Base-by-base conservation (phyloP, 2,888 invertebrate species). In the Amphimallon solstitiale region DNA sequence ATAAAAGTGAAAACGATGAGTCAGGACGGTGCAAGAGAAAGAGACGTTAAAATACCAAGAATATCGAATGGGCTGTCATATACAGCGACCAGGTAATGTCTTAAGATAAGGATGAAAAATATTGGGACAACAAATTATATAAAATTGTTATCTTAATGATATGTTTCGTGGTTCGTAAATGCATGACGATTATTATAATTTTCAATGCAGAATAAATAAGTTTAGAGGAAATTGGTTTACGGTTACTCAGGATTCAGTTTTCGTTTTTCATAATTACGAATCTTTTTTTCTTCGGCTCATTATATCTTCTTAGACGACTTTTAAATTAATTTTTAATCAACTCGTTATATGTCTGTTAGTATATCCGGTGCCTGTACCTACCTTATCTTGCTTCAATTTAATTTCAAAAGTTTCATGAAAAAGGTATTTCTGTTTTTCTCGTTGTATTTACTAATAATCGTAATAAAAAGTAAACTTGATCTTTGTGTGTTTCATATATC, bases 121-220 rank as follows among this genome's bases (percentile, higher is more conserved):
- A 56, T 56, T 48, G 45, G 60, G 65, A 60, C 60, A 51, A 60
- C 67, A 61, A 67, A 67, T 67, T 65, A 67, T 67, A 67, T 67
- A 54, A 67, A 67, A 67, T 67, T 65, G 65, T 67, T 67, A 61
- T 54, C 54, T 65, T 67, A 67, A 67, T 67, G 65, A 67, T 65
- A 67, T 67, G 67, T 65, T 67, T 56, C 64, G 15, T 52, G 46
- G 51, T 21, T 51, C 51, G 62, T 65, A 67, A 67, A 46, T 63
- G 64, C 37, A 61, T 15, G 14, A 51, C 49, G 64, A 67, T 67
- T 65, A 67, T 67, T 64, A 67, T 67, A 67, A 67, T 67, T 67
- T 67, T 46, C 64, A 45, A 61, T 65, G 65, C 67, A 67, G 67
- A 67, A 67, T 67, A 67, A 67, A 67, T 64, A 67, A 67, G 67